phyloP scores from a whole-genome alignment of 2,888 invertebrate genomes.

The Rapana venosa region DNA sequence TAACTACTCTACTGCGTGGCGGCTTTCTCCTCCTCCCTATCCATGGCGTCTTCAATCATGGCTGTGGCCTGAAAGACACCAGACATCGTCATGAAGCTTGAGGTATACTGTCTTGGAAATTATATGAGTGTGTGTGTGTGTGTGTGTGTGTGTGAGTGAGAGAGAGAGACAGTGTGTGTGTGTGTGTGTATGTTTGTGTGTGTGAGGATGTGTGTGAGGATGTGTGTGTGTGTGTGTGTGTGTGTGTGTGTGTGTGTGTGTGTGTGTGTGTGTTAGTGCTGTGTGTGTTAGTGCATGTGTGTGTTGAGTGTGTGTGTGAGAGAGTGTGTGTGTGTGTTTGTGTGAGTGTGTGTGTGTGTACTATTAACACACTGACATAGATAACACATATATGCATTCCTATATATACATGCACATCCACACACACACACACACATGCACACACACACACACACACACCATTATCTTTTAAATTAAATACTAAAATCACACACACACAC shows the following conservation, averaged over 20 bases:
- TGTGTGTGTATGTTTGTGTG: neutral
- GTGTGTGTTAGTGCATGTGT: neutral
- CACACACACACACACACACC: neutral
- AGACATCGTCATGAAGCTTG: neutral
- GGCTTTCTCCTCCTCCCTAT: slow-evolving; percentile 35
- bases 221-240: neutral
- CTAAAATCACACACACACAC: neutral
- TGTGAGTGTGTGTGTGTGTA: neutral
- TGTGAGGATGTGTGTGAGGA: neutral
- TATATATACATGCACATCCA: neutral
- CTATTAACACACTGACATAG: neutral
- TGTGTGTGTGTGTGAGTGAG: neutral
- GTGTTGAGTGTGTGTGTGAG: neutral
- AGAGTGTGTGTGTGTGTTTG: neutral
- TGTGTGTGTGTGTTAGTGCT: neutral
- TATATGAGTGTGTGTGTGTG: neutral
- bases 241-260: neutral
- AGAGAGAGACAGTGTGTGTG: neutral
- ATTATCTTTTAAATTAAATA: too few species aligned
- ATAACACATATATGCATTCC: too few species aligned
- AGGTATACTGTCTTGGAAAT: neutral
- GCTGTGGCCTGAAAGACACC: slow-evolving; percentile 59
- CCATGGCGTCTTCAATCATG: slow-evolving; percentile 68
- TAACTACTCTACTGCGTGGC: neutral
- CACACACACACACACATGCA: neutral